Conservation (phyloP, 2,888 invertebrate genomes). For the Helleia helle region DNA sequence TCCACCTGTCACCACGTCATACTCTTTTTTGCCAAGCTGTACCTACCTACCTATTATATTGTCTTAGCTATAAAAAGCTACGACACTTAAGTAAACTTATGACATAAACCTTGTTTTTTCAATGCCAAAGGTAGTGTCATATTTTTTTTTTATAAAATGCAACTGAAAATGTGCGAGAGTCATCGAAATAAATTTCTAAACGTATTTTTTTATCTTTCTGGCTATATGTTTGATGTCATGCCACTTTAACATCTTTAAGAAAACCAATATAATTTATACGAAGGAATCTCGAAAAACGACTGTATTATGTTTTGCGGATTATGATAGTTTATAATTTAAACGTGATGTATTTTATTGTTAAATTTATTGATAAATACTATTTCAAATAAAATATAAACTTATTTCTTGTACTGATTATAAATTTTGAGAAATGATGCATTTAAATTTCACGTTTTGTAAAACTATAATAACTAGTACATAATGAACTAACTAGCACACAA, state of each 20-base stretch:
- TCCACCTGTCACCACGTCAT: too few relatives aligned
- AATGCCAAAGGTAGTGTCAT: background rate
- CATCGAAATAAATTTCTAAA: background rate
- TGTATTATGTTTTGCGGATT: conserved; percentile 30
- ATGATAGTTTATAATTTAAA: conserved; percentile 16
- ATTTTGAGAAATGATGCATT: too few relatives aligned
- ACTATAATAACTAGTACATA: too few relatives aligned
- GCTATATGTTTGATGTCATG: background rate
- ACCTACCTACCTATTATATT: too few relatives aligned
- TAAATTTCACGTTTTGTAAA: too few relatives aligned
- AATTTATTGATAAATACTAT: background rate
- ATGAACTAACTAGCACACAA: too few relatives aligned
- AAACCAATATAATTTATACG: background rate
- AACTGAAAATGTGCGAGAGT: background rate
- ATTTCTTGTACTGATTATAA: too few relatives aligned
- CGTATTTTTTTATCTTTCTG: too few relatives aligned
- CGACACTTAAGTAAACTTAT: too few relatives aligned
- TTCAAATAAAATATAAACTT: background rate
- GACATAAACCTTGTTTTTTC: too few relatives aligned
- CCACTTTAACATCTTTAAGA: background rate
- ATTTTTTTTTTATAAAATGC: background rate
- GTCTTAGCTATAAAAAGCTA: too few relatives aligned
- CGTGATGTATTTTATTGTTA: background rate
- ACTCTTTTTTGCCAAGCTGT: too few relatives aligned
- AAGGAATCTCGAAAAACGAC: conserved; percentile 26